Evolutionary conservation across 2,888 invertebrate genomes (phyloP), one percentile per base, ranked within the genome.

Genomic region (Gerosis bhagava): DNA sequence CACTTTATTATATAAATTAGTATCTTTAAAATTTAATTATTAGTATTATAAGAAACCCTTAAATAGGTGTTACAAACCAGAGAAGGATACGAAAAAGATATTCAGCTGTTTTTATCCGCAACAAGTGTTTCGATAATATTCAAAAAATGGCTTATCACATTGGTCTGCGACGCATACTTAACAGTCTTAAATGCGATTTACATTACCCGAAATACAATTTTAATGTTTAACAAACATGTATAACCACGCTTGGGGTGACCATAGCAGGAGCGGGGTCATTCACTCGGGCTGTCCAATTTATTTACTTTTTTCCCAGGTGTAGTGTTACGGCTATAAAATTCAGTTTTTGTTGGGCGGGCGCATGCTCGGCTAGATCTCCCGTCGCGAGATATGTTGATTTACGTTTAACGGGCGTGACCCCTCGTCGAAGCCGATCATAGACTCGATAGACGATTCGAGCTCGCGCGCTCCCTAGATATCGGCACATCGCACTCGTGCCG

Each of bases 371-470:
- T 81, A 83, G 87, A 88, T 87, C 83, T 82, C 87, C 84, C 83
- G 84, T 81, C 79, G 87, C 67, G 84, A 84, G 87, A 87, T 87
- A 87, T 86, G 87, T 87, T 87, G 88, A 87, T 88, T 88, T 88
- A 88, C 87, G 87, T 84, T 86, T 79, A 84, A 78, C 82, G 83
- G 83, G 83, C 88, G 83, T 87, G 88, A 88, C 88, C 87, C 69
- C 78, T 81, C 78, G 77, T 71, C 80, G 72, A 70, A 77, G 74
- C 77, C 83, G 87, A 86, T 87, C 84, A 84, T 84, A 83, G 83
- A 75, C 61, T 79, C 81, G 87, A 87, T 87, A 87, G 83, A 83
- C 82, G 83, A 86, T 83, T 82, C 80, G 73, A 73, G 81, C 79
- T 78, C 75, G 60, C 60, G 80, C 79, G 77, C 77, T 69, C 70